Conservation (phyloP, 2,797 vertebrate genomes). For the Phaenicophaeus curvirostris region DNA sequence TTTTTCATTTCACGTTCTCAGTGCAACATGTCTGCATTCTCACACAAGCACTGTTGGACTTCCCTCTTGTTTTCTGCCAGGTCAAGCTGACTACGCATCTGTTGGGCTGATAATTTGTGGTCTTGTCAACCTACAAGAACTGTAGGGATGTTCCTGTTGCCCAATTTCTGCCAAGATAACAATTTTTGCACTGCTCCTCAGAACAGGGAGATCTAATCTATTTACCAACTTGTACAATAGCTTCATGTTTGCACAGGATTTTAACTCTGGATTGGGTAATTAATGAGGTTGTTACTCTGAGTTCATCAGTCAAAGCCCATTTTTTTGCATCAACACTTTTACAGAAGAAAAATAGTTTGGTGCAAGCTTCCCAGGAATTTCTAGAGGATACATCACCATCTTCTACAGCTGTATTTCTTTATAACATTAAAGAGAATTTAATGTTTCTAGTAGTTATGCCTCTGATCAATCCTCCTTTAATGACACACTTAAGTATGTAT, state of each 20-base stretch:
- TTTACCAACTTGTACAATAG: not conserved
- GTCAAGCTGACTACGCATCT: not conserved
- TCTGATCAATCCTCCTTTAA: constrained; percentile 33
- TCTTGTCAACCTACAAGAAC: not conserved
- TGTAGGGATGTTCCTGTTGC: not conserved
- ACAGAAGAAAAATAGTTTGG: not conserved
- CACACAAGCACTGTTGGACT: not conserved
- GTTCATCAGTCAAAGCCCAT: not conserved
- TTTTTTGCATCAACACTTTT: not conserved
- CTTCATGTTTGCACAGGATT: not conserved
- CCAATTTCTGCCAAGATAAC: not conserved
- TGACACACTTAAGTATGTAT: not conserved
- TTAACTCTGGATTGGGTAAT: not conserved
- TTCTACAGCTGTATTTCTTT: not conserved
- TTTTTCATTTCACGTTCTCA: not conserved
- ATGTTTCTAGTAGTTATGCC: not conserved
- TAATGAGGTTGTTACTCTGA: not conserved
- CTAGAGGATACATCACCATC: not conserved
- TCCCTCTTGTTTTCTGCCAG: not conserved
- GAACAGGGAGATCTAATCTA: not conserved
- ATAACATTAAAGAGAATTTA: not conserved
- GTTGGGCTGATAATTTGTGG: not conserved
- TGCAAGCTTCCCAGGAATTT: not conserved
- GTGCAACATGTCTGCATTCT: not conserved
- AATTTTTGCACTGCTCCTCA: not conserved